A percentile compares a stretch with the other conserved stretches of the same genome.
Conservation (phyloP, 2,113 vertebrate genomes). For the Malurus alboscapulatus region DNA sequence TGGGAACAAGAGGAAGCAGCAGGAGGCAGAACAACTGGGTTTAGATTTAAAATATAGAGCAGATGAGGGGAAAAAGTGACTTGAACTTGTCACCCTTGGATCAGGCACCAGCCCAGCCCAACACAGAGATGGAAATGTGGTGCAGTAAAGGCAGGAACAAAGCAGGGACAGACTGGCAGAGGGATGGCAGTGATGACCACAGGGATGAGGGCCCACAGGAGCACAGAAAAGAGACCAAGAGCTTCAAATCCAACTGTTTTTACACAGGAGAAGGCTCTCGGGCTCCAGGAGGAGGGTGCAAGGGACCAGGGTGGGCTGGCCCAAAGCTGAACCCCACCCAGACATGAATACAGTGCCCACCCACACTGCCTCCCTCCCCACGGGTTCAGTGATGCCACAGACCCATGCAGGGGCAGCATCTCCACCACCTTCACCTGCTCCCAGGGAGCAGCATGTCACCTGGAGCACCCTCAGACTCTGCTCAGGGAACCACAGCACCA, state of each 20-base stretch:
- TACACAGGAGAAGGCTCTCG: background rate
- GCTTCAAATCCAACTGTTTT: background rate
- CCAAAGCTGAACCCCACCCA: background rate
- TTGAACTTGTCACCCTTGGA: accelerated
- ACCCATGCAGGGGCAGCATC: background rate
- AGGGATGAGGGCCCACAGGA: background rate
- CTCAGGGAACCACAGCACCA: background rate
- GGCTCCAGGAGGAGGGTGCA: background rate
- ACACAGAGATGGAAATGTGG: background rate
- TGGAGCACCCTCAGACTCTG: background rate
- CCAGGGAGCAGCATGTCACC: background rate
- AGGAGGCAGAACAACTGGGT: background rate
- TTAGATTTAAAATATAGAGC: background rate
- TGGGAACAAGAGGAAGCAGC: background rate
- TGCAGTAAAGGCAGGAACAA: background rate
- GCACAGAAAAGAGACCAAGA: background rate
- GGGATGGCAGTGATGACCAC: background rate
- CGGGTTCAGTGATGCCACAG: background rate
- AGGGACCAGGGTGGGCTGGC: background rate
- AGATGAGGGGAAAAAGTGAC: background rate
- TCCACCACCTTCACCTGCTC: too few relatives aligned
- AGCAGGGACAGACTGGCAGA: background rate
- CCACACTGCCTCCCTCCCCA: background rate
- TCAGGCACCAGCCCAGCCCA: background rate
- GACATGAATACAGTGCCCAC: background rate